These are phyloP conservation scores for Pseudachorutes palmiensis DNA, from an alignment of 1,140 invertebrate genomes.

Conservation along the genomic window DNA sequence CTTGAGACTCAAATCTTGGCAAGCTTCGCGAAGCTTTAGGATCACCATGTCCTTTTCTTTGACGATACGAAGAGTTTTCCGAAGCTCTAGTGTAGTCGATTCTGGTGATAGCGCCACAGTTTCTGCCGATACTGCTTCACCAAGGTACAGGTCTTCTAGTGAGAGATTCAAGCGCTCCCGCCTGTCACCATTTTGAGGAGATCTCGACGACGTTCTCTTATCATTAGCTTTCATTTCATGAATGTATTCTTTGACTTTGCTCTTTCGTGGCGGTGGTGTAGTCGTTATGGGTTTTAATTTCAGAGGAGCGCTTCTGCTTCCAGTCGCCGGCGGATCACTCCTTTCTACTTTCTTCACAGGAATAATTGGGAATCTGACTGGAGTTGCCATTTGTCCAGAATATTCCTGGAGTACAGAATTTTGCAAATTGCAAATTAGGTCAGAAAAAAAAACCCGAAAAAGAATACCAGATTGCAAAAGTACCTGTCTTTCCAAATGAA, in stretches of 20 bases:
- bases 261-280: too few species aligned
- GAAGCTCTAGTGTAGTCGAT: neutral
- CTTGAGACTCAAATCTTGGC: constrained; percentile 12
- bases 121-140: neutral
- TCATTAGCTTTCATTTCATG: neutral
- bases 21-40: constrained; percentile 2
- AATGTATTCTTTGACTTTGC: constrained; percentile 10
- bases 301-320: too few species aligned
- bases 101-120: neutral
- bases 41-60: constrained; percentile 19
- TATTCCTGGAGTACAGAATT: too few species aligned
- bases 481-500: too few species aligned
- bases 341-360: too few species aligned
- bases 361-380: too few species aligned
- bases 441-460: too few species aligned
- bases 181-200: neutral
- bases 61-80: constrained; percentile 5
- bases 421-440: too few species aligned
- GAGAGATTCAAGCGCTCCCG: neutral
- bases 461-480: too few species aligned
- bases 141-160: constrained; percentile 14
- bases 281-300: too few species aligned
- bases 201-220: neutral
- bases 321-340: too few species aligned
- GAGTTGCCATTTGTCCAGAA: too few species aligned